These are phyloP conservation scores for Malurus elegans DNA, from an alignment of 2,113 vertebrate genomes.

Conservation along the genomic window DNA sequence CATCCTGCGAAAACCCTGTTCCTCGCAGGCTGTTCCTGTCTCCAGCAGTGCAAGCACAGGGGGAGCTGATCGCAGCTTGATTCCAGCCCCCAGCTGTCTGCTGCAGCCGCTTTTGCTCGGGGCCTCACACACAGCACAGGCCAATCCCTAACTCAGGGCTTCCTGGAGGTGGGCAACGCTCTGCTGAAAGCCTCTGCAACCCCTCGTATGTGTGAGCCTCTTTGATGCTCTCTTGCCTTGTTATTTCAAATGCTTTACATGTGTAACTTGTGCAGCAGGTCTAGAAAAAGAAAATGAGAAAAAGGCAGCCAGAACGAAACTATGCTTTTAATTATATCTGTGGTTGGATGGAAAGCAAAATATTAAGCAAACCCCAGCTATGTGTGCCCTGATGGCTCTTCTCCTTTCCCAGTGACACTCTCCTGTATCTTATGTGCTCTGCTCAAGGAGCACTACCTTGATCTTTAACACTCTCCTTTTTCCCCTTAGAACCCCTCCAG, in stretches of 20 bases:
- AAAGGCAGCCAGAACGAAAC: background rate
- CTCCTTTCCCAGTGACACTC: background rate
- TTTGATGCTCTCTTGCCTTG: background rate
- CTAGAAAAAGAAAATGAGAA: conserved; percentile 14
- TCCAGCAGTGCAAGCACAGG: conserved; percentile 11
- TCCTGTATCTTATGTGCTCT: background rate
- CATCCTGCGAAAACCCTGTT: conserved; percentile 35
- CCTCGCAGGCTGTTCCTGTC: conserved; percentile 23
- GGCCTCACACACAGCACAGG: background rate
- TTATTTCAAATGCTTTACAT: conserved; percentile 30
- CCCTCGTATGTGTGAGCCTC: background rate
- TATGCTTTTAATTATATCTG: conserved; percentile 43
- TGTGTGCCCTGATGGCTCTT: background rate
- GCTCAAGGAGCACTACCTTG: background rate
- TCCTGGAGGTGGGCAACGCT: background rate
- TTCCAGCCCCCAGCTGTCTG: conserved; percentile 34
- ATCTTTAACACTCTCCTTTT: background rate
- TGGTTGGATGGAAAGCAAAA: background rate
- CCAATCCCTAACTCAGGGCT: background rate
- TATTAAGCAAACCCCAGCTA: background rate
- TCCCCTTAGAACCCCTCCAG: background rate
- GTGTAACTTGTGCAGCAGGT: conserved; percentile 16
- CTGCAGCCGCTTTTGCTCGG: background rate
- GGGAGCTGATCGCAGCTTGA: background rate
- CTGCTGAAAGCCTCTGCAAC: background rate